Percentiles rank a stretch among this genome's conserved stretches.
These are phyloP conservation scores for Ephestia elutella DNA, from an alignment of 1,140 invertebrate species.

Conservation along the genomic window DNA sequence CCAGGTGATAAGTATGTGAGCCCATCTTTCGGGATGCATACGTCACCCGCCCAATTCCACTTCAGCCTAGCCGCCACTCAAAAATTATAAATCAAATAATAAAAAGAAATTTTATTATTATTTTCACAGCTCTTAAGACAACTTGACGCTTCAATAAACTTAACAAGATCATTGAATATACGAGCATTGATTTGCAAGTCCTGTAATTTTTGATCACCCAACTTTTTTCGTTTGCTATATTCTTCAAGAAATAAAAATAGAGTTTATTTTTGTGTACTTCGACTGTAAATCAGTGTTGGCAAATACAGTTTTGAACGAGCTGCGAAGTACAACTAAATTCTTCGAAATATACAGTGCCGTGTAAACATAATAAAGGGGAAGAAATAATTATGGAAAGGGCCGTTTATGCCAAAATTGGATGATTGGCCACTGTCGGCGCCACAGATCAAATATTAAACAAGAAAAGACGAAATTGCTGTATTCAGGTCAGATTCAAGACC, in stretches of 20 bases:
- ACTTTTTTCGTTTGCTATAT: not conserved
- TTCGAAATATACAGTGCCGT: constrained; percentile 15
- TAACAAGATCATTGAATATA: not conserved
- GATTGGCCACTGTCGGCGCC: constrained; percentile 22
- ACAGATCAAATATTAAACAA: constrained; percentile 5
- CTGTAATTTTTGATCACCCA: not conserved
- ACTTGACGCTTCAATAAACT: not conserved
- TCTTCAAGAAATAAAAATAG: not conserved
- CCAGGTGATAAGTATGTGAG: too few relatives aligned
- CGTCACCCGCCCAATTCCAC: too few relatives aligned
- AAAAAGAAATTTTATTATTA: constrained; percentile 10
- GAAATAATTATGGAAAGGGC: constrained; percentile 26
- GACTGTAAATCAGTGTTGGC: not conserved
- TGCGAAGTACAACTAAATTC: constrained; percentile 4
- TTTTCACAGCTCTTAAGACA: not conserved
- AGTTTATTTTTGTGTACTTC: not conserved
- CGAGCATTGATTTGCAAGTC: not conserved
- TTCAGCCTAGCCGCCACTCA: too few relatives aligned
- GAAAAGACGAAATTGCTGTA: not conserved
- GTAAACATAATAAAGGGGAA: constrained; percentile 37
- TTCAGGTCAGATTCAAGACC: not conserved
- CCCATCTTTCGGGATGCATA: too few relatives aligned
- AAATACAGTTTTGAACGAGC: constrained; percentile 14
- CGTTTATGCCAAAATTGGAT: constrained; percentile 38
- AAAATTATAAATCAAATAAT: constrained; percentile 10